Evolutionary conservation across 2,888 invertebrate species (phyloP).

Genomic region (Lepidochitona cinerea): DNA sequence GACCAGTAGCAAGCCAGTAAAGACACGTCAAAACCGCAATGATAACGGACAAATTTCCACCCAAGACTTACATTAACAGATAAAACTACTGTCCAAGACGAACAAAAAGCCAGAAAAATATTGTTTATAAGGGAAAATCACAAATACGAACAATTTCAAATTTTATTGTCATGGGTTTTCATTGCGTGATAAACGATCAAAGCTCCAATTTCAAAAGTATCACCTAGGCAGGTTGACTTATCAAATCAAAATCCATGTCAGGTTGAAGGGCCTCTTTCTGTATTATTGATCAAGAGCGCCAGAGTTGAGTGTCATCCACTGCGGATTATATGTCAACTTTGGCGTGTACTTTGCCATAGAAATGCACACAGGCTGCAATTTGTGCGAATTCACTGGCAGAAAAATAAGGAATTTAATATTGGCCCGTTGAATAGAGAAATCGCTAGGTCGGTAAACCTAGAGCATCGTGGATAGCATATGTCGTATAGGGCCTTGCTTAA

Average conservation of each 20-base stretch:
- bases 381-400: constrained; percentile 11
- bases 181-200: too few relatives aligned
- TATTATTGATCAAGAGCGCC: neutral
- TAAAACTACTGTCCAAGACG: too few relatives aligned
- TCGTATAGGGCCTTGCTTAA: neutral
- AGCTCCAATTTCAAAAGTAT: too few relatives aligned
- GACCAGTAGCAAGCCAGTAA: too few relatives aligned
- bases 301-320: neutral
- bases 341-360: constrained; percentile 6
- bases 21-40: too few relatives aligned
- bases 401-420: constrained; percentile 13
- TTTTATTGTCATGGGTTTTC: too few relatives aligned
- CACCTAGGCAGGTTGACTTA: too few relatives aligned
- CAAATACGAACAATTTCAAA: too few relatives aligned
- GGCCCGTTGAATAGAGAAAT: neutral
- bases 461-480: constrained; percentile 4
- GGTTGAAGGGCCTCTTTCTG: neutral
- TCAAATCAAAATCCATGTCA: neutral
- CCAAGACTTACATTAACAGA: too few relatives aligned
- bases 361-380: constrained; percentile 9
- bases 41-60: too few relatives aligned
- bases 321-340: constrained; percentile 4
- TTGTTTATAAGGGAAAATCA: too few relatives aligned
- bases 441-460: neutral
- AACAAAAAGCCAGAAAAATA: too few relatives aligned